Evolutionary conservation across 37 sponge, comb jelly and placozoan species (phyloP).

Genomic region (Chondrosia reniformis): DNA sequence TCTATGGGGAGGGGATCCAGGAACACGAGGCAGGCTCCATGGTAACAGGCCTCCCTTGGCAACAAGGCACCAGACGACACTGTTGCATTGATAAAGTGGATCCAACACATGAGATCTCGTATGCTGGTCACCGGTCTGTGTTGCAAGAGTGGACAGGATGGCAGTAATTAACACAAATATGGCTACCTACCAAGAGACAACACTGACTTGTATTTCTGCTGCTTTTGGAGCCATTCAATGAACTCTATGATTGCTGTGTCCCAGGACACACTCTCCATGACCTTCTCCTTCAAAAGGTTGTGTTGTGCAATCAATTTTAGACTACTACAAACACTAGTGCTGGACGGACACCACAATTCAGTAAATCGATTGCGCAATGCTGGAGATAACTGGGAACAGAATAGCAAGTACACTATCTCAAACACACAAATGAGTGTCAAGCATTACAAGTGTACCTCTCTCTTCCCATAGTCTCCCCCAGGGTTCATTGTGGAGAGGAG

Average conservation of each 20-base stretch:
- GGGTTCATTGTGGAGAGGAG: conserved; percentile 98
- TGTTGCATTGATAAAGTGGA: conserved; percentile 70
- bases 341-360: conserved; percentile 91
- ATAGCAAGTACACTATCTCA: not conserved
- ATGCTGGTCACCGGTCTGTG: conserved; percentile 52
- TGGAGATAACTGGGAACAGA: conserved; percentile 75
- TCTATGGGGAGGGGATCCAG: conserved; percentile 61
- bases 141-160: not conserved
- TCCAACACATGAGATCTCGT: conserved; percentile 88
- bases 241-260: conserved; percentile 44
- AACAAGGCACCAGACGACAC: not conserved
- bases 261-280: conserved; percentile 25
- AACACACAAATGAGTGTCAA: conserved; percentile 8
- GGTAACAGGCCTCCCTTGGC: conserved; percentile 53
- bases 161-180: not conserved
- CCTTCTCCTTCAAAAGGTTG: conserved; percentile 11
- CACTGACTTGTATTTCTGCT: not conserved
- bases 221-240: conserved; percentile 46
- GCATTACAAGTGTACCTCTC: conserved; percentile 70
- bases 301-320: conserved; percentile 22
- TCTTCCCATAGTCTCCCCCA: conserved; percentile 99
- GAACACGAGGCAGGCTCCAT: conserved; percentile 90
- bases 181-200: not conserved
- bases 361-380: conserved; percentile 95
- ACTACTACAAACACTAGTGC: conserved; percentile 14